phyloP scores from a whole-genome alignment of 2,797 vertebrate genomes.

The Danio jaintianensis region DNA sequence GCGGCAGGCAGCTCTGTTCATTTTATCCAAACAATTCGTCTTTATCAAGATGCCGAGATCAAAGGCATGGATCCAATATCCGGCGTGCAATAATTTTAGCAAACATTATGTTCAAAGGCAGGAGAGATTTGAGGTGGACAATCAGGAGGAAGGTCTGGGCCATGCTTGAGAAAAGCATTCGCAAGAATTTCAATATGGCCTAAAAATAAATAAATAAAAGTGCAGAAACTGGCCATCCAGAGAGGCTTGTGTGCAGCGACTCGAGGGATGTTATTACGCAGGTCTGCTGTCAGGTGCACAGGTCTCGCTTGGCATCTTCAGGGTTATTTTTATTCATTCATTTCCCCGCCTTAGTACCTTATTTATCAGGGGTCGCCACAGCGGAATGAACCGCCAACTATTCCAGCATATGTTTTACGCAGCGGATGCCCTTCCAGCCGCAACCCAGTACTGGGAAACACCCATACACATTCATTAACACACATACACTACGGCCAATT shows the following conservation, averaged over 20 bases:
- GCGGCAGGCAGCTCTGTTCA: slow-evolving; percentile 61
- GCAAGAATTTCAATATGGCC: background rate
- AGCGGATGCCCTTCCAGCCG: no score
- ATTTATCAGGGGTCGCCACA: no score
- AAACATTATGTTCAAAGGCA: slow-evolving; percentile 52
- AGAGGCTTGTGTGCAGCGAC: background rate
- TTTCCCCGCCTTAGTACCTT: no score
- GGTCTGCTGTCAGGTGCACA: background rate
- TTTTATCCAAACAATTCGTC: slow-evolving; percentile 60
- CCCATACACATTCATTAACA: no score
- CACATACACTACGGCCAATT: no score
- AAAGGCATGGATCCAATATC: slow-evolving; percentile 55
- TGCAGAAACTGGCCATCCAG: background rate
- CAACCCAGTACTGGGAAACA: no score
- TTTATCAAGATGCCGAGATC: slow-evolving; percentile 55
- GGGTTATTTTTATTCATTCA: slow-evolving; percentile 27
- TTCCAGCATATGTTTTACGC: no score
- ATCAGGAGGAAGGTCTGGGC: slow-evolving; percentile 32
- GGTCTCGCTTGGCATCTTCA: background rate
- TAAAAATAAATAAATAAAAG: background rate
- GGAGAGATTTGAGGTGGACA: slow-evolving; percentile 31
- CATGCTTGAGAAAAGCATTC: background rate
- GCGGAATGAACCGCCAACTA: no score
- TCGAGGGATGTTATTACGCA: slow-evolving; percentile 7
- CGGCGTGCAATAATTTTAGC: slow-evolving; percentile 46